Evolutionary conservation across 2,113 vertebrate species (phyloP), one percentile per base, ranked within the genome.

Genomic region (Leptocoma aspasia): DNA sequence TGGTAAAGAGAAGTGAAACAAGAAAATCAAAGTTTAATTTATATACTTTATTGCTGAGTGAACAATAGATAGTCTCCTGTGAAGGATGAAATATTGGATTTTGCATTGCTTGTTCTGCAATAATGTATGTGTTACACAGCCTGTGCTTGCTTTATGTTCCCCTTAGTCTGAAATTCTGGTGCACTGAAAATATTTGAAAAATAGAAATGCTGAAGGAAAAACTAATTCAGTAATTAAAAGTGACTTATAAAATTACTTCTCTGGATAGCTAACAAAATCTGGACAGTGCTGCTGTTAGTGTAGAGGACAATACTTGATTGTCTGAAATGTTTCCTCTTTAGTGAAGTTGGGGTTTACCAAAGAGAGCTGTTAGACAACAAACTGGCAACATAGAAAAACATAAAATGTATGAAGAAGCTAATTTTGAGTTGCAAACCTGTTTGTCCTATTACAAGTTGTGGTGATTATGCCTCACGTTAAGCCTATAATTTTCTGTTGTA

Each of bases 1-100:
- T 49, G 39, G 68, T 75, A 91, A 91, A 94, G 76, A 92, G 79
- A 93, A 84, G 37, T 76, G 78, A 86, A 94, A 77, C 54, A 86
- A 79, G 82, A 93, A 94, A 96, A 95, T 95, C 90, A 93, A 95
- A 95, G 76, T 91, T 72, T 95, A 96, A 91, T 92, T 96, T 96
- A 83, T 90, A 82, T 23, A 39, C 53, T 92, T 92, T 91, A 92
- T 83, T 95, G 70, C 79, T 3, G 0, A 95, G 82, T 72, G 94
- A 96, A 86, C 89, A 88, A 94, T 60, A 63, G 39, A 41, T 53
- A 37, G 47, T 75, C 89, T 93, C 68, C 57, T 0, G 0, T 72
- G 92, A 93, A 90, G 73, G 47, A 68, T 87, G 73, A 95, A 95
- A 80, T 95, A 76, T 17, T 95, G 92, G 81, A 86, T 95, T 95